Percentiles rank a stretch among this genome's conserved stretches.
phyloP scores from a whole-genome alignment of 1,140 invertebrate species.

The Hyposmocoma kahamanoa region DNA sequence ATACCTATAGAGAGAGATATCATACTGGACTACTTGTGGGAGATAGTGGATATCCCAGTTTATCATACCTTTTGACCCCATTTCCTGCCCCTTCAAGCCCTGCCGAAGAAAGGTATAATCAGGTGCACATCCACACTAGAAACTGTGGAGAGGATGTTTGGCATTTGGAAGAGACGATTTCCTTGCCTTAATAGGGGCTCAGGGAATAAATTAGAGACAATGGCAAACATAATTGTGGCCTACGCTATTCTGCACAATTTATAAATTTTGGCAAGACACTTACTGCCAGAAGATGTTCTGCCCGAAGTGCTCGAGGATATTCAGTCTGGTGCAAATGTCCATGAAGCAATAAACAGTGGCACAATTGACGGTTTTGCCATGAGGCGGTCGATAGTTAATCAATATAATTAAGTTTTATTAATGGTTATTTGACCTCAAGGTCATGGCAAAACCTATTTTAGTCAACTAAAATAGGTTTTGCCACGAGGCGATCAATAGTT shows the following conservation, averaged over 20 bases:
- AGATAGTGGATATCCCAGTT: neutral
- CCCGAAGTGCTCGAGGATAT: too few relatives aligned
- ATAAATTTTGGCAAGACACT: neutral
- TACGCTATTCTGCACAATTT: neutral
- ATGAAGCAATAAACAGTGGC: too few relatives aligned
- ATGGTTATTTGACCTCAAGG: too few relatives aligned
- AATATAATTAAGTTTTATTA: too few relatives aligned
- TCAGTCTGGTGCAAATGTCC: too few relatives aligned
- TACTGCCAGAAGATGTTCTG: too few relatives aligned
- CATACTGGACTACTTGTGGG: neutral
- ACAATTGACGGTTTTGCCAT: too few relatives aligned
- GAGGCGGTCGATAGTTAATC: too few relatives aligned
- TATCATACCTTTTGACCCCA: neutral
- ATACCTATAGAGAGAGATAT: neutral
- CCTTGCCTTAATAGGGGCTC: neutral
- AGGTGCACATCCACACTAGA: neutral
- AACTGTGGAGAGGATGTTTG: neutral
- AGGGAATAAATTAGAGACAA: neutral
- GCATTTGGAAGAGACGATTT: neutral
- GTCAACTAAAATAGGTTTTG: too few relatives aligned
- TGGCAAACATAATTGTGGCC: neutral
- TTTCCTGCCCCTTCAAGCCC: neutral
- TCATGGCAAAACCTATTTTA: too few relatives aligned
- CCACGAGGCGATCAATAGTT: too few relatives aligned
- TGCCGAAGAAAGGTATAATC: neutral